These are phyloP conservation scores for Ceyx cyanopectus DNA, from an alignment of 2,113 vertebrate species.

Conservation along the genomic window DNA sequence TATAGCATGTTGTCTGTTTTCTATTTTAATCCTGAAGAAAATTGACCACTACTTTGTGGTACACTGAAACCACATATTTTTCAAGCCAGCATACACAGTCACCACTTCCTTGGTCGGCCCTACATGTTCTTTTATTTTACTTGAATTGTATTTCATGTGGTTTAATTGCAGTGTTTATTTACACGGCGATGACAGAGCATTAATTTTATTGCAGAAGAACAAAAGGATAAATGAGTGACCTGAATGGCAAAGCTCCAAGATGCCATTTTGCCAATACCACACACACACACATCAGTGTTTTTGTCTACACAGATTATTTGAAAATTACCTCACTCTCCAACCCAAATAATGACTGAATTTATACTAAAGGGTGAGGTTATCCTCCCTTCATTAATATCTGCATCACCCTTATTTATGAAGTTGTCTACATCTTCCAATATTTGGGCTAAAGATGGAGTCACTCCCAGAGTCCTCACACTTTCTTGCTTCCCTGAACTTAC, in stretches of 20 bases:
- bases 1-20: constrained; percentile 57
- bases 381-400: constrained; percentile 35
- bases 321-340: constrained; percentile 40
- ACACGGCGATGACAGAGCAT: constrained; percentile 36
- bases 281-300: background rate
- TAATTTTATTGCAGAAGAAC: constrained; percentile 56
- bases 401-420: constrained; percentile 43
- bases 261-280: constrained; percentile 36
- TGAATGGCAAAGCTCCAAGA: constrained; percentile 58
- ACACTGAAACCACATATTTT: constrained; percentile 71
- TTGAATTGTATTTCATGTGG: constrained; percentile 60
- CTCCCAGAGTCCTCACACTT: background rate
- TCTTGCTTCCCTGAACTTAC: background rate
- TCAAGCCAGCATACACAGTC: constrained; percentile 56
- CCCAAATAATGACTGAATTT: constrained; percentile 29
- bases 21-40: constrained; percentile 73
- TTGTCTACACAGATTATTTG: constrained; percentile 3
- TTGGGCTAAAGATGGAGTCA: background rate
- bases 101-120: constrained; percentile 73
- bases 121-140: constrained; percentile 42
- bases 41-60: constrained; percentile 78
- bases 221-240: constrained; percentile 60
- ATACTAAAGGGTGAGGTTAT: constrained; percentile 51
- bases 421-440: background rate
- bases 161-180: constrained; percentile 66